Conservation (phyloP, 2,888 invertebrate genomes). For the Tanypteryx hageni region DNA sequence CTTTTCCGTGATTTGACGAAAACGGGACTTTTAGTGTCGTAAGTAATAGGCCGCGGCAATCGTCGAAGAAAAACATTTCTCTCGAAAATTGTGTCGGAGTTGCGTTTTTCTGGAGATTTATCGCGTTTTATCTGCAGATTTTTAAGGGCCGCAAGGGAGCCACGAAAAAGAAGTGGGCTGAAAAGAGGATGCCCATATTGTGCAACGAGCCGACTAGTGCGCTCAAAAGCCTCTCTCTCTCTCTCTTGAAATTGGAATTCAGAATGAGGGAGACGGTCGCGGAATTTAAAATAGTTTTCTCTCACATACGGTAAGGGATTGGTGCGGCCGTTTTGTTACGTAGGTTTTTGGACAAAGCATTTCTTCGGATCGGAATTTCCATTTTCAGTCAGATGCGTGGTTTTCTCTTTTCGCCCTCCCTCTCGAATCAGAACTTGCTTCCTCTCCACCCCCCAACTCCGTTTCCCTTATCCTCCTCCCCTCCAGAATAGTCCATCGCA, state of each 20-base stretch:
- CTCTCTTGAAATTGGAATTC: neutral
- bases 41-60: neutral
- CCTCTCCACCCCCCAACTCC: neutral
- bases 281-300: neutral
- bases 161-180: neutral
- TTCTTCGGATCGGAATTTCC: constrained; percentile 5
- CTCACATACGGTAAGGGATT: neutral
- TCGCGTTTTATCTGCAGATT: neutral
- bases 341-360: neutral
- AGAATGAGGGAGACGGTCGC: neutral
- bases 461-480: too few species aligned
- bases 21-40: neutral
- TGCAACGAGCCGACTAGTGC: neutral
- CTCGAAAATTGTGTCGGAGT: neutral
- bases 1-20: neutral
- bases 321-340: neutral
- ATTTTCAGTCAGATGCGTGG: neutral
- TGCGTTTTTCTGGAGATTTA: neutral
- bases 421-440: constrained; percentile 1
- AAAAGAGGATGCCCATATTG: neutral
- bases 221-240: neutral
- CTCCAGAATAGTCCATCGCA: neutral
- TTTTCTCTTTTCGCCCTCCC: neutral
- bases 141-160: neutral
- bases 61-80: neutral